Evolutionary conservation across 2,888 invertebrate genomes (phyloP).

Genomic region (Halocaridina rubra): DNA sequence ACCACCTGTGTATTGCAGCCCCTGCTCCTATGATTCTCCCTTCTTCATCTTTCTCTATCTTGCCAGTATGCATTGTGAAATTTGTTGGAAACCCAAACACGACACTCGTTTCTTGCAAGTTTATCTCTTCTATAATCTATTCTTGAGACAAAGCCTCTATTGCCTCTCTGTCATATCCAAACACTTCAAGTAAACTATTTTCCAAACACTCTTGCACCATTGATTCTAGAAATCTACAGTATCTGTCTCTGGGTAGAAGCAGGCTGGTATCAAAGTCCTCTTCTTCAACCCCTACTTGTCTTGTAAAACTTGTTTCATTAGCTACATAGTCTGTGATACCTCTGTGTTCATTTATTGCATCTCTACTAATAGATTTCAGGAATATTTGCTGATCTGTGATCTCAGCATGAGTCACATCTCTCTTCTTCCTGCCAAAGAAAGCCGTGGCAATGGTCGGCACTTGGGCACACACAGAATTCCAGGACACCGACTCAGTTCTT

Average conservation of each 20-base stretch:
- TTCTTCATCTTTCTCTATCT: slow-evolving; percentile 72
- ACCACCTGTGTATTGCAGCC: slow-evolving; percentile 71
- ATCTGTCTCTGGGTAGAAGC: slow-evolving; percentile 37
- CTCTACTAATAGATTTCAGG: too few species aligned
- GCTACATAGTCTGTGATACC: too few species aligned
- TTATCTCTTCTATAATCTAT: slow-evolving; percentile 75
- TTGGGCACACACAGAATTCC: slow-evolving; percentile 36
- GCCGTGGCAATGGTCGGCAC: slow-evolving; percentile 37
- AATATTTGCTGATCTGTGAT: slow-evolving; percentile 37
- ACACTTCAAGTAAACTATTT: slow-evolving; percentile 78
- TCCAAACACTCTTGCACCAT: slow-evolving; percentile 72
- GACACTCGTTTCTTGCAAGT: slow-evolving; percentile 72
- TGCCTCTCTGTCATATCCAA: slow-evolving; percentile 74
- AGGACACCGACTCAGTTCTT: slow-evolving; percentile 5
- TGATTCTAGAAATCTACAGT: slow-evolving; percentile 26
- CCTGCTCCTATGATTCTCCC: slow-evolving; percentile 76
- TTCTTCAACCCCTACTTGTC: too few species aligned
- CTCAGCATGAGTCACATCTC: slow-evolving; percentile 11
- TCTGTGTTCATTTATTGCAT: too few species aligned
- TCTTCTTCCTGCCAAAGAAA: neutral
- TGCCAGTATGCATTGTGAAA: slow-evolving; percentile 76
- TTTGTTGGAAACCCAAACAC: slow-evolving; percentile 77
- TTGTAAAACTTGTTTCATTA: too few species aligned
- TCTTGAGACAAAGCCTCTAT: slow-evolving; percentile 73
- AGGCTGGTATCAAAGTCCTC: slow-evolving; percentile 47